Percentiles rank a stretch among this genome's conserved stretches.
Conservation (phyloP, 2,113 vertebrate genomes). For the Pteruthius melanotis region DNA sequence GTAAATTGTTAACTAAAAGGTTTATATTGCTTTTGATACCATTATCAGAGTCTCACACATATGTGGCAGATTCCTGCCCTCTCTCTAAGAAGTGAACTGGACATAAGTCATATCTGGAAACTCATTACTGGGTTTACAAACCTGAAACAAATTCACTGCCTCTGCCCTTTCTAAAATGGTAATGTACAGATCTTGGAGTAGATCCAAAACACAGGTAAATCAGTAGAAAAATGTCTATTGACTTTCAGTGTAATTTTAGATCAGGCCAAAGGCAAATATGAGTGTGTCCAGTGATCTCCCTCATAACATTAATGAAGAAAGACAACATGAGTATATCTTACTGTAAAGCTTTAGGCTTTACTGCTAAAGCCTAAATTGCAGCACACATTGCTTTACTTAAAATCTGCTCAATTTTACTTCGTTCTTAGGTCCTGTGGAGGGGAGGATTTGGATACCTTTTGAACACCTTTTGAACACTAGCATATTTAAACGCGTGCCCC, state of each 20-base stretch:
- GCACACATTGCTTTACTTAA: neutral
- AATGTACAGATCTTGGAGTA: neutral
- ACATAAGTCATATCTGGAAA: neutral
- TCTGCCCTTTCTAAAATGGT: neutral
- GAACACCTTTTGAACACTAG: neutral
- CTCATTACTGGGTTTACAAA: neutral
- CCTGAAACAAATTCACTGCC: neutral
- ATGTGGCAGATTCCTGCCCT: neutral
- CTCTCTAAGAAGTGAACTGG: neutral
- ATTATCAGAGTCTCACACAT: neutral
- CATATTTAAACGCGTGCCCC: neutral
- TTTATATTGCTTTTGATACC: neutral
- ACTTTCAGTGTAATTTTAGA: neutral
- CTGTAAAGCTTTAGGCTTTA: neutral
- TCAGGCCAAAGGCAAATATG: neutral
- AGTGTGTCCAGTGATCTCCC: neutral
- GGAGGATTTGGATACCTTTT: neutral
- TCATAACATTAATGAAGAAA: constrained; percentile 13
- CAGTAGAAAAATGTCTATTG: neutral
- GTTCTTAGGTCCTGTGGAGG: neutral
- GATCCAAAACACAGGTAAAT: neutral
- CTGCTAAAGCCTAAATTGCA: neutral
- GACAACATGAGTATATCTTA: neutral
- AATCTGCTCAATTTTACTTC: neutral
- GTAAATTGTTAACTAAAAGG: neutral